A percentile compares a stretch with the other conserved stretches of the same genome.
These are phyloP conservation scores for Hapalemur alaotrensis DNA, from an alignment of 2,797 vertebrate genomes.

Conservation along the genomic window DNA sequence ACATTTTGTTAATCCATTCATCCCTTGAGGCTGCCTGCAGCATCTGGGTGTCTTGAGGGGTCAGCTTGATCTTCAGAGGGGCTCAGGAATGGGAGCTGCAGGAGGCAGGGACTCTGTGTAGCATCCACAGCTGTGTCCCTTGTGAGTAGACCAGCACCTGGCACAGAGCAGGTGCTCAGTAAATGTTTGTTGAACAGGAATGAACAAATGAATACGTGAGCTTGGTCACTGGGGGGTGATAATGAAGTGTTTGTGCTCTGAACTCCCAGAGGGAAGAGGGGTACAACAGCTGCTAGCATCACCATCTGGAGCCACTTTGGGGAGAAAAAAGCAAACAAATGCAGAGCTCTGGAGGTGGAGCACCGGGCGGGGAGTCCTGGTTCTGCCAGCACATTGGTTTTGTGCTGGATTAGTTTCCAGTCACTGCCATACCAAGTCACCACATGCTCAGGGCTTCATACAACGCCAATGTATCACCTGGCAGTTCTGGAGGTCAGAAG, in stretches of 20 bases:
- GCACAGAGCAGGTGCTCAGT: fast-evolving
- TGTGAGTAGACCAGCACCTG: fast-evolving
- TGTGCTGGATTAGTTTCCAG: fast-evolving
- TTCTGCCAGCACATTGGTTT: neutral
- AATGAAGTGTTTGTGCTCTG: neutral
- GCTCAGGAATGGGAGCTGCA: fast-evolving
- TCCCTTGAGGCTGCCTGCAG: neutral
- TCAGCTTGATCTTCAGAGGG: neutral
- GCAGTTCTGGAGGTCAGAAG: neutral
- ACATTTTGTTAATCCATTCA: fast-evolving
- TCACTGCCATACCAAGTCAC: neutral
- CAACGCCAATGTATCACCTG: fast-evolving
- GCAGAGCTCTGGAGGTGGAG: too few relatives aligned
- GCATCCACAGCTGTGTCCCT: fast-evolving
- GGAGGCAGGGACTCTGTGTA: neutral
- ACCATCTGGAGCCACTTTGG: fast-evolving
- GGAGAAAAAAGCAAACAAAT: neutral
- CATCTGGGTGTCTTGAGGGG: fast-evolving
- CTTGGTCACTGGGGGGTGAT: fast-evolving
- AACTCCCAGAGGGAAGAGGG: too few relatives aligned
- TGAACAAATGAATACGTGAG: neutral
- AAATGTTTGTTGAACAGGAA: neutral
- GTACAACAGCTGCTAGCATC: neutral
- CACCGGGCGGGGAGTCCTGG: fast-evolving
- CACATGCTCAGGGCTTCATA: neutral